Evolutionary conservation across 2,888 invertebrate species (phyloP).

Genomic region (Epiblema foenella): DNA sequence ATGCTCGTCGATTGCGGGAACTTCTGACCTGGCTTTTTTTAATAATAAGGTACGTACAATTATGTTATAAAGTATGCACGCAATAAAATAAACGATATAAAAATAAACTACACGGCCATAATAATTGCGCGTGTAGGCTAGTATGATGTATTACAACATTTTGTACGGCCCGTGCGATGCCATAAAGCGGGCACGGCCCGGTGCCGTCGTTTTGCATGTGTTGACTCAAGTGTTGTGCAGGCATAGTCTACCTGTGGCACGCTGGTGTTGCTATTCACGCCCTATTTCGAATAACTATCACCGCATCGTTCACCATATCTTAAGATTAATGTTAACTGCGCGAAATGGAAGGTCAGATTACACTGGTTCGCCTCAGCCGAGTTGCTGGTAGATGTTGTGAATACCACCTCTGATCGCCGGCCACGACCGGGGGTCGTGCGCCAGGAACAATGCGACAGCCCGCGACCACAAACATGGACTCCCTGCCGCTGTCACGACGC

Average conservation of each 20-base stretch:
- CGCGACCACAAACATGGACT: constrained; percentile 33
- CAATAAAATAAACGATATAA: constrained; percentile 14
- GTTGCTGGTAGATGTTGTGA: constrained; percentile 4
- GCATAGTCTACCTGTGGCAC: constrained; percentile 2
- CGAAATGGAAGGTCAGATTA: not conserved
- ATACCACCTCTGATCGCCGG: not conserved
- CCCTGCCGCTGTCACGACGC: constrained; percentile 40
- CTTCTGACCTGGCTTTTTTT: too few relatives aligned
- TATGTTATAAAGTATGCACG: not conserved
- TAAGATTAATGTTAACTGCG: not conserved
- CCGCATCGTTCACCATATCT: not conserved
- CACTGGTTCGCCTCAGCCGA: not conserved
- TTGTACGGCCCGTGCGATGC: constrained; percentile 43
- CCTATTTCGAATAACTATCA: not conserved
- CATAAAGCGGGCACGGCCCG: constrained; percentile 52
- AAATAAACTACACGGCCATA: constrained; percentile 26
- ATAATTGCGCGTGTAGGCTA: constrained; percentile 31
- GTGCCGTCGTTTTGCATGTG: constrained; percentile 55
- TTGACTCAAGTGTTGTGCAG: constrained; percentile 70
- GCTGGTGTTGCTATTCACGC: not conserved
- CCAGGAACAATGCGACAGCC: constrained; percentile 42
- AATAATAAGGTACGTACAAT: too few relatives aligned
- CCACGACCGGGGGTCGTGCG: constrained; percentile 36
- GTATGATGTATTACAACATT: constrained; percentile 35
- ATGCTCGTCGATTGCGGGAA: too few relatives aligned